Conservation (phyloP, 1,140 invertebrate species). For the Tribolium madens region DNA sequence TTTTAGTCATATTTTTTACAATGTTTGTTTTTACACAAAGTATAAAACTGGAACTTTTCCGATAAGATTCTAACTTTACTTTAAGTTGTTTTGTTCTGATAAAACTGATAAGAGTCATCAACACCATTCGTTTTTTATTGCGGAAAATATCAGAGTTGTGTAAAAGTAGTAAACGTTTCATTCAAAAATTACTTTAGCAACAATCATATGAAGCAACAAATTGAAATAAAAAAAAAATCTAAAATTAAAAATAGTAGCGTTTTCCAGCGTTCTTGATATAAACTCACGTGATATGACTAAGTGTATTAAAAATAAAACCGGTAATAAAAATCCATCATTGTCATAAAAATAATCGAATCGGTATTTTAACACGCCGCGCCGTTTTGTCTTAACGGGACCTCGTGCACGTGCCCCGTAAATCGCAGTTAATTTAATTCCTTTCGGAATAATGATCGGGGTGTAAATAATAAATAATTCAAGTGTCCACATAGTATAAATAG, state of each 20-base stretch:
- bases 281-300: neutral
- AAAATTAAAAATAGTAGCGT: slow-evolving; percentile 5
- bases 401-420: too few relatives aligned
- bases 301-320: neutral
- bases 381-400: too few relatives aligned
- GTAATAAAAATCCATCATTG: neutral
- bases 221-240: neutral
- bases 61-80: neutral
- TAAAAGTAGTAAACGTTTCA: neutral
- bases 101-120: neutral
- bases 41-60: too few relatives aligned
- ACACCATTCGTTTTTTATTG: neutral
- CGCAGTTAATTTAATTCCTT: too few relatives aligned
- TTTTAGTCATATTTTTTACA: too few relatives aligned
- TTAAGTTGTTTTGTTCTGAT: neutral
- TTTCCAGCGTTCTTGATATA: neutral
- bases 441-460: too few relatives aligned
- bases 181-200: neutral
- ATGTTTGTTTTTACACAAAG: too few relatives aligned
- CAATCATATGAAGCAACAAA: too few relatives aligned
- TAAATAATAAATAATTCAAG: neutral
- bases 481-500: neutral
- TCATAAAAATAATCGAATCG: neutral
- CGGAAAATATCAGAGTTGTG: neutral
- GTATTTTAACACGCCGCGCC: too few relatives aligned